Evolutionary conservation across 1,140 invertebrate species (phyloP).

Genomic region (Drosophila pectinifera): DNA sequence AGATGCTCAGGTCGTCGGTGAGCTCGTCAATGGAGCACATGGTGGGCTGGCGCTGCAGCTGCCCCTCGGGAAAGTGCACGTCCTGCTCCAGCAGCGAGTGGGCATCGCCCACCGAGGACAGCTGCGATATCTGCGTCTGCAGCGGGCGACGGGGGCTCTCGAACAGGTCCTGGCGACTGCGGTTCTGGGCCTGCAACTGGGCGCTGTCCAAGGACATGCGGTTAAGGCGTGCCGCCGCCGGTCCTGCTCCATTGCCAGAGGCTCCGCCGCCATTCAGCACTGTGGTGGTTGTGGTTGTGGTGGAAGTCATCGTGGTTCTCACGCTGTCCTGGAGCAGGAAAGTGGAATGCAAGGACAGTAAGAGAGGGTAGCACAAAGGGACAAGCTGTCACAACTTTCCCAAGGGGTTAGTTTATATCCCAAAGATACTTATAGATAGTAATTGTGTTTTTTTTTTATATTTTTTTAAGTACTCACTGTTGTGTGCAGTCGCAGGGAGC

Average conservation of each 20-base stretch:
- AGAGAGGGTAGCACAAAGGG: constrained; percentile 5
- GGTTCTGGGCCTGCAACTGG: constrained; percentile 81
- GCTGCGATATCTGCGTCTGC: constrained; percentile 78
- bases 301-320: constrained; percentile 73
- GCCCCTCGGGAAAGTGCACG: constrained; percentile 60
- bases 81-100: constrained; percentile 76
- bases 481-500: constrained; percentile 70
- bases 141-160: constrained; percentile 58
- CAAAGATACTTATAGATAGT: too few species aligned
- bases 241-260: constrained; percentile 30
- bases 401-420: too few species aligned
- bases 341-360: constrained; percentile 11
- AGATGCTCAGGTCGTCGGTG: constrained; percentile 25
- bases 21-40: constrained; percentile 79
- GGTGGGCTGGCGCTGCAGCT: constrained; percentile 42
- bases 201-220: constrained; percentile 73
- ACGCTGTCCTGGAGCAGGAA: constrained; percentile 73
- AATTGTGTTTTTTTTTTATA: neutral
- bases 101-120: constrained; percentile 78
- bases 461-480: constrained; percentile 53
- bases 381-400: neutral
- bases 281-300: constrained; percentile 68
- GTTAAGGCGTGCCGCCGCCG: constrained; percentile 46
- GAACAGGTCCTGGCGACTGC: constrained; percentile 77
- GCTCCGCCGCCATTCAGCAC: constrained; percentile 48